Conservation (phyloP, 23 tunicate species). For the Ascidia mentula region DNA sequence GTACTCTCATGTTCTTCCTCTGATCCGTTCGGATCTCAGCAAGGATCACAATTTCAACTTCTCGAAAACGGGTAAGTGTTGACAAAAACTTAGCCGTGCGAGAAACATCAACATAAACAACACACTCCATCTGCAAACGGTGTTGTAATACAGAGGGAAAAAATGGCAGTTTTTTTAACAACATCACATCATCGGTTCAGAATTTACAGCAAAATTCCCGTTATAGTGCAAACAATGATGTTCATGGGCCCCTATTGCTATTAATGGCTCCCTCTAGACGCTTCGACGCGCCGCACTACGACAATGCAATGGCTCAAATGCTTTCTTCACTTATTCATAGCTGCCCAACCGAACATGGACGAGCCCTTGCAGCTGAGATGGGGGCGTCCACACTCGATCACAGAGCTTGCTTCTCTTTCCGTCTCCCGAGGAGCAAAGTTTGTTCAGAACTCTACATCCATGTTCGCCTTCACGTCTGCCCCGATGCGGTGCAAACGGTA, state of each 20-base stretch:
- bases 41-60: background rate
- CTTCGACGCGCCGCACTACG: no score
- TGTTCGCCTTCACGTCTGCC: slow-evolving; percentile 15
- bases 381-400: background rate
- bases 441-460: slow-evolving; percentile 19
- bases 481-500: background rate
- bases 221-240: no score
- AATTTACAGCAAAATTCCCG: no score
- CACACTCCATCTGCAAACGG: no score
- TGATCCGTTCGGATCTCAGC: background rate
- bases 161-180: no score
- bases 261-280: no score
- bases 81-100: background rate
- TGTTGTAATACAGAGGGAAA: no score
- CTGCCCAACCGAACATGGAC: background rate
- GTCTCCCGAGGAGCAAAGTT: slow-evolving; percentile 4
- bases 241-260: no score
- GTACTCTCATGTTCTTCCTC: background rate
- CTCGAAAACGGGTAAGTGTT: background rate
- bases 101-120: no score
- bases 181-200: no score
- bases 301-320: no score
- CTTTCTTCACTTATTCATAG: background rate
- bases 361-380: background rate
- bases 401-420: slow-evolving; percentile 27